Conservation (phyloP, 2,888 invertebrate genomes). For the Yponomeuta malinellus region DNA sequence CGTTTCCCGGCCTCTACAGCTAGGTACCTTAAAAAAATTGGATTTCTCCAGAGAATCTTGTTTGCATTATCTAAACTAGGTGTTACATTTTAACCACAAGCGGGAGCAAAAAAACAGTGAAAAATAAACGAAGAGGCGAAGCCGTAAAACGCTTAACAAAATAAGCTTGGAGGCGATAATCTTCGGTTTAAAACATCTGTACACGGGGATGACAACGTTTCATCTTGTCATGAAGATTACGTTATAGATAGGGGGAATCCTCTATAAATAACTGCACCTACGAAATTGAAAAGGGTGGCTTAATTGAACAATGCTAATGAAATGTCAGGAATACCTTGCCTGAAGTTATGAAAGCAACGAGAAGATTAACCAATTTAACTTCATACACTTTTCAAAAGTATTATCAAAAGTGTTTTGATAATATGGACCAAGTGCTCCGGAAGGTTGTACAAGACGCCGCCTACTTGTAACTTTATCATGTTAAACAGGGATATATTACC, state of each 20-base stretch:
- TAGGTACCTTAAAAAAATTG: not conserved
- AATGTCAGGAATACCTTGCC: not conserved
- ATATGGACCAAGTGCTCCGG: no score
- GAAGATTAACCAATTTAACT: not conserved
- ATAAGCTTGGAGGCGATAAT: constrained; percentile 63
- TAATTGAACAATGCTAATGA: constrained; percentile 14
- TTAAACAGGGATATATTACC: not conserved
- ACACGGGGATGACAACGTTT: constrained; percentile 47
- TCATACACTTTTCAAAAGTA: no score
- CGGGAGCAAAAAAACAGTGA: constrained; percentile 37
- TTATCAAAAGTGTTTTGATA: no score
- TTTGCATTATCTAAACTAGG: constrained; percentile 54
- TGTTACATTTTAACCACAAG: constrained; percentile 45
- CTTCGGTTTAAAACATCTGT: constrained; percentile 57
- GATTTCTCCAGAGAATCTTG: not conserved
- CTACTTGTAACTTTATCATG: no score
- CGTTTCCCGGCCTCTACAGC: not conserved
- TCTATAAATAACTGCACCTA: constrained; percentile 10
- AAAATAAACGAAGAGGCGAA: constrained; percentile 60
- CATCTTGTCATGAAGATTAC: constrained; percentile 24
- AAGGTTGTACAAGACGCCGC: no score
- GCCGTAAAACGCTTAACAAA: constrained; percentile 67
- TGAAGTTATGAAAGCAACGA: not conserved
- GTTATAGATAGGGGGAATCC: constrained; percentile 11
- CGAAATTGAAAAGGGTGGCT: constrained; percentile 6